phyloP scores from a whole-genome alignment of 1,140 invertebrate genomes.

The Limonius californicus region DNA sequence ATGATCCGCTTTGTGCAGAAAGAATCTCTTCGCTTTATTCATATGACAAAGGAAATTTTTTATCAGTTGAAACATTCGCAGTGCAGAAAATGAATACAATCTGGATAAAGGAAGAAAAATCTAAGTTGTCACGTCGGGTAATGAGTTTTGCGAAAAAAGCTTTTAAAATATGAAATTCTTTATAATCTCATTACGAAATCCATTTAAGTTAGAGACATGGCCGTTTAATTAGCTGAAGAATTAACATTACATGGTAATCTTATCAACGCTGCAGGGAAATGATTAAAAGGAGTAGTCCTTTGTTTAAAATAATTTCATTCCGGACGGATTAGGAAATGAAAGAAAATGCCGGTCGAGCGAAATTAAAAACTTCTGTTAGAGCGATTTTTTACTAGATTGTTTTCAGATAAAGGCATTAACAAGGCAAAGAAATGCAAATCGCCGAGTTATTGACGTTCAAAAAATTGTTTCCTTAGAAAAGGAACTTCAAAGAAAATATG shows the following conservation, averaged over 20 bases:
- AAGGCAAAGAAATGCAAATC: constrained; percentile 26
- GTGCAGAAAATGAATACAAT: constrained; percentile 8
- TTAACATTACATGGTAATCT: constrained; percentile 28
- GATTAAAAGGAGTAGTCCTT: constrained; percentile 21
- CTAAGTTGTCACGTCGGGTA: constrained; percentile 25
- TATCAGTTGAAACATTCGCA: constrained; percentile 5
- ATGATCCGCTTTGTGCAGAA: constrained; percentile 3
- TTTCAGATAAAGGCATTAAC: constrained; percentile 20
- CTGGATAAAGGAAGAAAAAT: constrained; percentile 21
- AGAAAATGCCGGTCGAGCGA: neutral
- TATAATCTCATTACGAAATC: constrained; percentile 31
- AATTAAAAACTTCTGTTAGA: constrained; percentile 18
- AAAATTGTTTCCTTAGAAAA: constrained; percentile 17
- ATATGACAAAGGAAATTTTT: neutral
- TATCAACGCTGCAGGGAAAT: neutral
- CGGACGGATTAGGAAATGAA: neutral
- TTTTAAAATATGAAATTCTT: constrained; percentile 30
- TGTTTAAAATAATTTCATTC: constrained; percentile 23
- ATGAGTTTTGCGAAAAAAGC: constrained; percentile 29
- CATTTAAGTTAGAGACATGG: constrained; percentile 31
- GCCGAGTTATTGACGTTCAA: constrained; percentile 24
- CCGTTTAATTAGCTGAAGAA: constrained; percentile 32
- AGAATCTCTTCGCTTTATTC: neutral
- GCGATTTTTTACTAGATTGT: constrained; percentile 6
- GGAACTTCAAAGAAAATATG: constrained; percentile 26